Conservation (phyloP, 2,888 invertebrate species). For the Rhogogaster chlorosoma region DNA sequence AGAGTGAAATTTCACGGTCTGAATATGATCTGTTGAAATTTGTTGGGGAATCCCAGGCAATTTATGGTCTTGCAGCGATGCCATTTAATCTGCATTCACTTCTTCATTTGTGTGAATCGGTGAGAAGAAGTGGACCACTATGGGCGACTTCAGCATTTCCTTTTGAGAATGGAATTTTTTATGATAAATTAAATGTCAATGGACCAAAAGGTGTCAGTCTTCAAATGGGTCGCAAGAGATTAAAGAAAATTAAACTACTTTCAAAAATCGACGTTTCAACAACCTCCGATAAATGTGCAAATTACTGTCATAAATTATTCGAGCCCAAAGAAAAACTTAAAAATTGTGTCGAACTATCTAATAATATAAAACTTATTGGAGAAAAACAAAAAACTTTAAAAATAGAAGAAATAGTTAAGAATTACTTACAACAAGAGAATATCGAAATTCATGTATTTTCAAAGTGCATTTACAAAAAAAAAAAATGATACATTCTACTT, state of each 20-base stretch:
- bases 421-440: too few relatives aligned
- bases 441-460: too few relatives aligned
- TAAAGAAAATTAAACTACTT: neutral
- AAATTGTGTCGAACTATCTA: neutral
- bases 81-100: neutral
- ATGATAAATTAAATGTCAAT: neutral
- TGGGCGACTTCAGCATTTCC: neutral
- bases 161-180: neutral
- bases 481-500: too few relatives aligned
- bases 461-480: too few relatives aligned
- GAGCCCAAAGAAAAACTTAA: neutral
- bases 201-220: neutral
- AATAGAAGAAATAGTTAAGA: too few relatives aligned
- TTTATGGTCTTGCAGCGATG: neutral
- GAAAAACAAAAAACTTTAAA: too few relatives aligned
- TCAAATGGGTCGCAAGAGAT: neutral
- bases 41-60: neutral
- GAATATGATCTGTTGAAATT: neutral
- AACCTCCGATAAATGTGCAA: neutral
- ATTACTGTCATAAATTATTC: conserved; percentile 1
- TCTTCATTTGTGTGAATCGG: neutral
- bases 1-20: neutral
- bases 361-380: neutral
- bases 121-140: neutral
- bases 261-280: neutral